Percentiles rank a stretch among this genome's conserved stretches.
Conservation (phyloP, 2,797 vertebrate genomes). For the Atherinosoma microstoma region DNA sequence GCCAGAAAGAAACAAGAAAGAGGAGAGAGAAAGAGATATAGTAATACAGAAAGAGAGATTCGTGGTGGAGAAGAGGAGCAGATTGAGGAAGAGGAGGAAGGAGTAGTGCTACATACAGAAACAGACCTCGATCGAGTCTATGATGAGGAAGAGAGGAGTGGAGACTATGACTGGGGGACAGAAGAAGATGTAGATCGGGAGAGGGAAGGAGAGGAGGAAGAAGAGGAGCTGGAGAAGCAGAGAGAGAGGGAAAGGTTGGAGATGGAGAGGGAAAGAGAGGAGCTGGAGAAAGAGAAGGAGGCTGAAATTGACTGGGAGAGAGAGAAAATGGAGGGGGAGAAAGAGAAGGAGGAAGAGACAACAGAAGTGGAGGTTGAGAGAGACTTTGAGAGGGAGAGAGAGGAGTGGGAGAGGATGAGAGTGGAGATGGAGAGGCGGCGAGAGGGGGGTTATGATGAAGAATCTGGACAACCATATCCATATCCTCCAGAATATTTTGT, state of each 20-base stretch:
- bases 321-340: slow-evolving; percentile 25
- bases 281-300: slow-evolving; percentile 44
- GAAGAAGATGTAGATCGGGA: slow-evolving; percentile 70
- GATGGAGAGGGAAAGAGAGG: slow-evolving; percentile 54
- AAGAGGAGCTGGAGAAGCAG: slow-evolving; percentile 66
- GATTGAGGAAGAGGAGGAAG: slow-evolving; percentile 21
- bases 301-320: slow-evolving; percentile 41
- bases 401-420: slow-evolving; percentile 67
- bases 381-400: slow-evolving; percentile 34
- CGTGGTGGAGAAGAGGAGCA: slow-evolving; percentile 21
- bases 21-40: slow-evolving; percentile 25
- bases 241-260: slow-evolving; percentile 56
- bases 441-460: slow-evolving; percentile 62
- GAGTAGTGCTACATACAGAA: slow-evolving; percentile 27
- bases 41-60: slow-evolving; percentile 23
- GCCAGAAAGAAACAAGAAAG: slow-evolving; percentile 21
- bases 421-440: slow-evolving; percentile 52
- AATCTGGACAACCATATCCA: slow-evolving; percentile 61
- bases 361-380: slow-evolving; percentile 20
- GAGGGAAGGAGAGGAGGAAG: slow-evolving; percentile 62
- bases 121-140: slow-evolving; percentile 28
- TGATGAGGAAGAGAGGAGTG: slow-evolving; percentile 70
- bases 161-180: slow-evolving; percentile 65
- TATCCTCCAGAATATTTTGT: slow-evolving; percentile 75
- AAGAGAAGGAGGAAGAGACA: slow-evolving; percentile 26